Evolutionary conservation across 1,140 invertebrate species (phyloP).

Genomic region (Zaprionus vittiger): DNA sequence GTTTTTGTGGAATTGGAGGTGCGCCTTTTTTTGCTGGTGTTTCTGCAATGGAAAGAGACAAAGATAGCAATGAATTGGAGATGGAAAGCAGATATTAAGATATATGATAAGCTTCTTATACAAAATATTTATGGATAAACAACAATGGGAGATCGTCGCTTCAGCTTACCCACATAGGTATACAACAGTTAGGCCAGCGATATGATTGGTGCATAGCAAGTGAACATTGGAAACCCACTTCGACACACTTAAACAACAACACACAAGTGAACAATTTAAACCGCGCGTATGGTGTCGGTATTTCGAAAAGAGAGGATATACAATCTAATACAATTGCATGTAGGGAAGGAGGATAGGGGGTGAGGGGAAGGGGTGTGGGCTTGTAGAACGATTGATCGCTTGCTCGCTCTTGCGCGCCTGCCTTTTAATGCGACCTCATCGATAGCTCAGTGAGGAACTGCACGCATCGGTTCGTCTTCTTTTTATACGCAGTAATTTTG

Average conservation of each 20-base stretch:
- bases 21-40: constrained; percentile 84
- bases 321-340: not conserved
- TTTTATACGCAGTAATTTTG: constrained; percentile 47
- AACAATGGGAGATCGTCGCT: not conserved
- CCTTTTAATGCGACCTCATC: constrained; percentile 30
- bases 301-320: not conserved
- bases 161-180: constrained; percentile 45
- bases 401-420: constrained; percentile 37
- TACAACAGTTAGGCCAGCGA: constrained; percentile 32
- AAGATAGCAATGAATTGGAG: not conserved
- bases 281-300: not conserved
- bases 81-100: not conserved
- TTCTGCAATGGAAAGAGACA: constrained; percentile 65
- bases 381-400: constrained; percentile 34
- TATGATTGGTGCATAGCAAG: constrained; percentile 43
- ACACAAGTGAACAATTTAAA: constrained; percentile 15
- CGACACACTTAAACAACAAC: constrained; percentile 21
- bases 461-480: constrained; percentile 42
- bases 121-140: not conserved
- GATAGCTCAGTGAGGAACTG: constrained; percentile 18
- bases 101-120: not conserved
- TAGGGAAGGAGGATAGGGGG: not conserved
- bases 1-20: constrained; percentile 83
- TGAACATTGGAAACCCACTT: constrained; percentile 36
- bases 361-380: not conserved